phyloP scores from a whole-genome alignment of 1,140 invertebrate genomes.

The Aphis gossypii region DNA sequence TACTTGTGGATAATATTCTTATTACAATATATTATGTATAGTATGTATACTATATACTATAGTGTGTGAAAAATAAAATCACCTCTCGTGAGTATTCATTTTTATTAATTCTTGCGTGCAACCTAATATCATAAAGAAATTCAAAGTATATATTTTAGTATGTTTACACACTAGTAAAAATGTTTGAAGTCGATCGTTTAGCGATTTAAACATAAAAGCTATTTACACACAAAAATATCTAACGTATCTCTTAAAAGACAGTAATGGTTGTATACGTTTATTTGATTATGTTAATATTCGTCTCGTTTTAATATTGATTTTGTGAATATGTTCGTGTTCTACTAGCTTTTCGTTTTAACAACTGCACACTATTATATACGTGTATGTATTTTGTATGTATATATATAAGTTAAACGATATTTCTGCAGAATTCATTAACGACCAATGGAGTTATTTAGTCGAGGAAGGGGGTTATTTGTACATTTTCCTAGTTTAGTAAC shows the following conservation, averaged over 20 bases:
- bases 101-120: not conserved
- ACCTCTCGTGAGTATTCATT: not conserved
- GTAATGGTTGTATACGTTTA: not conserved
- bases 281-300: not conserved
- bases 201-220: not conserved
- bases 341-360: not conserved
- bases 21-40: not conserved
- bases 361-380: not conserved
- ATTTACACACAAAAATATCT: not conserved
- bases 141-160: not conserved
- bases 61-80: conserved; percentile 12
- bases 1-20: not conserved
- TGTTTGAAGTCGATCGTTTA: not conserved
- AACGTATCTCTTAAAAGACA: not conserved
- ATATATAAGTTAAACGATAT: not conserved
- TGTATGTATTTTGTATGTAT: not conserved
- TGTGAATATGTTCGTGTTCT: not conserved
- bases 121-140: not conserved
- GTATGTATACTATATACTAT: too few relatives aligned
- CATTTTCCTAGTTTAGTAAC: not conserved
- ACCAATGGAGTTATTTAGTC: not conserved
- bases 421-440: not conserved
- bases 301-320: not conserved
- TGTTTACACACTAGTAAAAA: not conserved
- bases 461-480: not conserved